Base-by-base conservation (phyloP, 2,113 vertebrate species). In the Crypturellus undulatus region DNA sequence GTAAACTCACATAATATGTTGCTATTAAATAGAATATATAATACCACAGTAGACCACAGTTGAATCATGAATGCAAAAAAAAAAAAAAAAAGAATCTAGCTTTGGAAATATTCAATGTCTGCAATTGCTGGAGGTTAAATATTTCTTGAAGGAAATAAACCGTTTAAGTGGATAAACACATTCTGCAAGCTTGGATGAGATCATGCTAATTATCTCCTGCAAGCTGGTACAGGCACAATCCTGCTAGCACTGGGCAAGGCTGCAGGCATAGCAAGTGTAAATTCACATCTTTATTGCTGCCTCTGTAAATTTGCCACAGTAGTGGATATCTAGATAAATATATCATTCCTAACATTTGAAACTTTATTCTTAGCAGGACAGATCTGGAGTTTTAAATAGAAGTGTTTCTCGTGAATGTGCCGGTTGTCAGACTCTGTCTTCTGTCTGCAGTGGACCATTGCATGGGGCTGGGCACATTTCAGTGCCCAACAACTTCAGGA, bases 131-230 rank as follows among this genome's bases (percentile, higher is more conserved):
- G 64, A 40, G 42, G n/a, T 80, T 86, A 87, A 94, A 78, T 94
- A 92, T 91, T 93, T 90, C 72, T 92, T 68, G 42, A 93, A 86
- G 68, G 72, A 93, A 92, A 28, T 45, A 92, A 79, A 73, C 16
- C 67, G 14, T 91, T 77, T 80, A 80, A 80, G 56, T 51, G 51
- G 47, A 90, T 93, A 91, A 96, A 92, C 69, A 85, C 21, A 93
- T 94, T 92, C 47, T 92, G 34, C 40, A 59, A 28, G 49, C 59
- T 91, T 93, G 49, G 43, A 62, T 63, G 76, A 79, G 68, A 78
- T 73, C 64, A 78, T 30, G 34, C 3, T 90, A 77, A 83, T 95
- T 90, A 91, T 65, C 72, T 75, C 3, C 20, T 71, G 54, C 79
- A 81, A 87, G n/a, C 32, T 90, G 83, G 32, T 72, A 36, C 25